Percentiles rank a stretch among this genome's conserved stretches.
Evolutionary conservation across 1,140 invertebrate genomes (phyloP).

Genomic region (Cyclargus thomasi): DNA sequence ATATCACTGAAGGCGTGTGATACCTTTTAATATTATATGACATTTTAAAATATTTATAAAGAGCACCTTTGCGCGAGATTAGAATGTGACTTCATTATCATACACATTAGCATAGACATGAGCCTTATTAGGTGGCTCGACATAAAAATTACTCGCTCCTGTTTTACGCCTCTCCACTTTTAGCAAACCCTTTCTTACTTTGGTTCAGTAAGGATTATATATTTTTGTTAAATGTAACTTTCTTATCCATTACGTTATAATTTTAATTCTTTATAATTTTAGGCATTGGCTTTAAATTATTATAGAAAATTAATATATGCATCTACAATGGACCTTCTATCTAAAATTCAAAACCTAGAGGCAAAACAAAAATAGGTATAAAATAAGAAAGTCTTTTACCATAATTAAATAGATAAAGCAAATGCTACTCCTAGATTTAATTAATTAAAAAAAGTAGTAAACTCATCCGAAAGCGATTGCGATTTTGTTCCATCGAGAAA

Average conservation of each 20-base stretch:
- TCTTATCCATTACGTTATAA: too few relatives aligned
- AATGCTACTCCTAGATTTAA: not conserved
- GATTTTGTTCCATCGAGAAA: not conserved
- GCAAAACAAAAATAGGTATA: not conserved
- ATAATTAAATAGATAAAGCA: not conserved
- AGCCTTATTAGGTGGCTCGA: not conserved
- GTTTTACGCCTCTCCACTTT: not conserved
- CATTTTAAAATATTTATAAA: constrained; percentile 69
- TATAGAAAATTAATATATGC: too few relatives aligned
- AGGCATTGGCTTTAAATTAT: too few relatives aligned
- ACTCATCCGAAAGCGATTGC: not conserved
- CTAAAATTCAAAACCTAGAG: too few relatives aligned
- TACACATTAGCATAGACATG: constrained; percentile 10
- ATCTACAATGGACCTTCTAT: too few relatives aligned
- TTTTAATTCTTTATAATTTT: too few relatives aligned
- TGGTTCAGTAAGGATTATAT: not conserved
- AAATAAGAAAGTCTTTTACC: too few relatives aligned
- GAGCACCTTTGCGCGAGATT: constrained; percentile 38
- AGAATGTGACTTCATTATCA: constrained; percentile 48
- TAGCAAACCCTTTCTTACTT: not conserved
- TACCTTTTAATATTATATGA: constrained; percentile 64
- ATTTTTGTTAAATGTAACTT: too few relatives aligned
- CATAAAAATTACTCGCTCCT: not conserved
- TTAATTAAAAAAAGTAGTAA: not conserved
- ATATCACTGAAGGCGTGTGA: constrained; percentile 53